Percentiles rank a stretch among this genome's conserved stretches.
These are phyloP conservation scores for Hydrotaea diabolus DNA, from an alignment of 2,888 invertebrate species.

Conservation along the genomic window DNA sequence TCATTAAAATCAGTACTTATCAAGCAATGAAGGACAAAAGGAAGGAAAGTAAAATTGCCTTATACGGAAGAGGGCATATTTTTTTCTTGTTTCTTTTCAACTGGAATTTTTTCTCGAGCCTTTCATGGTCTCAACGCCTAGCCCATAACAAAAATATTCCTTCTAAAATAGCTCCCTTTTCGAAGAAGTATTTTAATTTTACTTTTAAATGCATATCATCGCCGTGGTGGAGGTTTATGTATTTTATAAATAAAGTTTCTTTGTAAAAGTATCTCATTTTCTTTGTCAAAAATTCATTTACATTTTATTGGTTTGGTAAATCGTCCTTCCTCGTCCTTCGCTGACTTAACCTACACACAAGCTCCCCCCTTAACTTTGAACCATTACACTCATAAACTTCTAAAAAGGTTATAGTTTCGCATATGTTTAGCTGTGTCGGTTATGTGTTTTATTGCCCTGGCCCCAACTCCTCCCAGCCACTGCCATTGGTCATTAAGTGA, in stretches of 20 bases:
- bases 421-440: not conserved
- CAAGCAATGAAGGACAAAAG: too few species aligned
- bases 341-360: too few species aligned
- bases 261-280: slow-evolving; percentile 49
- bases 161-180: not conserved
- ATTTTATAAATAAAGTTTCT: slow-evolving; percentile 21
- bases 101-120: too few species aligned
- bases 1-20: too few species aligned
- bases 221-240: not conserved
- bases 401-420: not conserved
- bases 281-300: slow-evolving; percentile 42
- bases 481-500: slow-evolving; percentile 24
- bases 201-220: not conserved
- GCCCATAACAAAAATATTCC: slow-evolving; percentile 27
- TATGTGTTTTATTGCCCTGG: not conserved
- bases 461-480: not conserved
- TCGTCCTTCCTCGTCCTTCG: not conserved
- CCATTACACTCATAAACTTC: not conserved
- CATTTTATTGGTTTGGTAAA: slow-evolving; percentile 34
- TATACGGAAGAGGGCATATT: too few species aligned
- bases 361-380: too few species aligned
- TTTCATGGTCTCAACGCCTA: not conserved
- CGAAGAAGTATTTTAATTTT: slow-evolving; percentile 2
- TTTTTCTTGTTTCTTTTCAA: too few species aligned
- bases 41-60: too few species aligned